Conservation (phyloP, 2,888 invertebrate genomes). For the Drosophila peninsularis region DNA sequence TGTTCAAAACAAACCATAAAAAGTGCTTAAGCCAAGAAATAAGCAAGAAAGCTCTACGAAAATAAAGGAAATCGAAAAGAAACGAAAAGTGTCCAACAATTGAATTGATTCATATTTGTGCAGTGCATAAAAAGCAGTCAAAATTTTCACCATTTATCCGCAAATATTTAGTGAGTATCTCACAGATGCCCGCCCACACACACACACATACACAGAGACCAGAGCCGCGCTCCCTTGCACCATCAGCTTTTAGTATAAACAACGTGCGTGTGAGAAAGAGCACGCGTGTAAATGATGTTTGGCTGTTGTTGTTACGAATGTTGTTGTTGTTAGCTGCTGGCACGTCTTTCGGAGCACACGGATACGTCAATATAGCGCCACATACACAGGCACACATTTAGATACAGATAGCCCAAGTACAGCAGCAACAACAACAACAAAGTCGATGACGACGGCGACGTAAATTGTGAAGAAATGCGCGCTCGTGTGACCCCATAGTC, state of each 20-base stretch:
- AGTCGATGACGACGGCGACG: slow-evolving; percentile 60
- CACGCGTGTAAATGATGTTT: slow-evolving; percentile 79
- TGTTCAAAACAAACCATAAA: slow-evolving; percentile 63
- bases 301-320: slow-evolving; percentile 34
- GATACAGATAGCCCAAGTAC: slow-evolving; percentile 55
- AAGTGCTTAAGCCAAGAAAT: slow-evolving; percentile 27
- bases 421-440: slow-evolving; percentile 26
- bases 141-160: slow-evolving; percentile 83
- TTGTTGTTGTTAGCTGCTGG: slow-evolving; percentile 46
- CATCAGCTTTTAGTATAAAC: slow-evolving; percentile 43
- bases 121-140: slow-evolving; percentile 70
- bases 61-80: slow-evolving; percentile 20
- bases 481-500: slow-evolving; percentile 78
- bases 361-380: slow-evolving; percentile 73
- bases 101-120: slow-evolving; percentile 45
- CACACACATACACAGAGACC: slow-evolving; percentile 11
- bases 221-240: slow-evolving; percentile 25
- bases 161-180: slow-evolving; percentile 83
- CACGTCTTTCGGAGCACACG: slow-evolving; percentile 69
- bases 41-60: background rate
- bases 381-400: slow-evolving; percentile 27
- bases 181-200: slow-evolving; percentile 62
- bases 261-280: slow-evolving; percentile 72
- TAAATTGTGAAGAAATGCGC: slow-evolving; percentile 79
- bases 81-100: slow-evolving; percentile 28